phyloP scores from a whole-genome alignment of 2,797 vertebrate genomes.

The Thalassophryne amazonica region DNA sequence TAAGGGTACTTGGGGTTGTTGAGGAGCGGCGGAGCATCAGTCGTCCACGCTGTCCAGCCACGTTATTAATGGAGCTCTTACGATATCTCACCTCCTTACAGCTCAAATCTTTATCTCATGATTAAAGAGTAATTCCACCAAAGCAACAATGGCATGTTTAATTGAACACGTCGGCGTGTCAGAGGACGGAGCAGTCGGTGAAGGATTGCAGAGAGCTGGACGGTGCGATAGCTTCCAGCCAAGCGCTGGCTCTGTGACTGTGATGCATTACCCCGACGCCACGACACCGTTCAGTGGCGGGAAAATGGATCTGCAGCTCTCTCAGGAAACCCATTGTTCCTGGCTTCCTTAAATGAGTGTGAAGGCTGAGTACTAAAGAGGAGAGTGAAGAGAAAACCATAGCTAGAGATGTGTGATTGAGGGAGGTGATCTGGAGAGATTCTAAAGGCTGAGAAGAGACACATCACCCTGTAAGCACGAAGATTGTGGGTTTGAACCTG shows the following conservation, averaged over 20 bases:
- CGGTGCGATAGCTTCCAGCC: constrained; percentile 13
- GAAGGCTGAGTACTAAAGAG: no score
- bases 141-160: constrained; percentile 37
- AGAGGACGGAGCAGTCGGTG: constrained; percentile 5
- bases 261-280: constrained; percentile 38
- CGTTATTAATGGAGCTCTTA: constrained; percentile 28
- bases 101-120: constrained; percentile 25
- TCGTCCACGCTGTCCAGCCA: constrained; percentile 7
- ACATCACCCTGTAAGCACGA: no score
- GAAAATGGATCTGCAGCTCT: constrained; percentile 47
- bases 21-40: constrained; percentile 4
- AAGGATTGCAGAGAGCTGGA: constrained; percentile 1
- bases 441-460: no score
- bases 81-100: constrained; percentile 19
- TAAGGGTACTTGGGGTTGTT: constrained; percentile 8
- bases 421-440: no score
- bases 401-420: no score
- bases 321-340: constrained; percentile 37
- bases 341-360: constrained; percentile 11
- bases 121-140: constrained; percentile 38
- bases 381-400: no score
- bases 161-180: constrained; percentile 33
- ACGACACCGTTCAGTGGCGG: constrained; percentile 44
- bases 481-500: no score
- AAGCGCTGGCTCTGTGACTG: constrained; percentile 6